Conservation (phyloP, 2,797 vertebrate genomes). For the Mycteria americana region DNA sequence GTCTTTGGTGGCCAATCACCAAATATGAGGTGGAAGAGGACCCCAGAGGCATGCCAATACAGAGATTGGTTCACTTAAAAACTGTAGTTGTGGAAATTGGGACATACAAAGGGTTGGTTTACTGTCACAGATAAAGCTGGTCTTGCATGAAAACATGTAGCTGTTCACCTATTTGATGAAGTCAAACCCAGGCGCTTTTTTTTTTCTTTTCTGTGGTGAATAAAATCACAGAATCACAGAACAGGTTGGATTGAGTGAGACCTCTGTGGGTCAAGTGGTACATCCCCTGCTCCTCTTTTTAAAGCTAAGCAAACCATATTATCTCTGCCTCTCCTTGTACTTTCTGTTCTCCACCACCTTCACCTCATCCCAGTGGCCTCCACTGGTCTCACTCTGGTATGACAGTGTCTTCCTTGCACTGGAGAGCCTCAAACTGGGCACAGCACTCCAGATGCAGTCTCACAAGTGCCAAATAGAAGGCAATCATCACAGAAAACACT, state of each 20-base stretch:
- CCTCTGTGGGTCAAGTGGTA: neutral
- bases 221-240: neutral
- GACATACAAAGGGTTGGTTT: neutral
- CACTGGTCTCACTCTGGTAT: neutral
- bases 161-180: neutral
- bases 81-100: neutral
- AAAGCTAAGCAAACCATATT: neutral
- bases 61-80: neutral
- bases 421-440: neutral
- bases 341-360: neutral
- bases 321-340: neutral
- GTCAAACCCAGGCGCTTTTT: neutral
- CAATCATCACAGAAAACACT: neutral
- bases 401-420: neutral
- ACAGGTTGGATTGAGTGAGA: neutral
- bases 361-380: neutral
- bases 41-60: neutral
- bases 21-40: neutral
- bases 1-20: neutral
- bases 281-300: neutral
- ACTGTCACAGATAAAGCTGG: neutral
- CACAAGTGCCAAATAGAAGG: neutral
- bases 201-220: neutral
- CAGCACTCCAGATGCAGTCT: neutral
- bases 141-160: neutral